Base-by-base conservation (phyloP, 2,797 vertebrate genomes). In the Enteromius afrohamiltoni region DNA sequence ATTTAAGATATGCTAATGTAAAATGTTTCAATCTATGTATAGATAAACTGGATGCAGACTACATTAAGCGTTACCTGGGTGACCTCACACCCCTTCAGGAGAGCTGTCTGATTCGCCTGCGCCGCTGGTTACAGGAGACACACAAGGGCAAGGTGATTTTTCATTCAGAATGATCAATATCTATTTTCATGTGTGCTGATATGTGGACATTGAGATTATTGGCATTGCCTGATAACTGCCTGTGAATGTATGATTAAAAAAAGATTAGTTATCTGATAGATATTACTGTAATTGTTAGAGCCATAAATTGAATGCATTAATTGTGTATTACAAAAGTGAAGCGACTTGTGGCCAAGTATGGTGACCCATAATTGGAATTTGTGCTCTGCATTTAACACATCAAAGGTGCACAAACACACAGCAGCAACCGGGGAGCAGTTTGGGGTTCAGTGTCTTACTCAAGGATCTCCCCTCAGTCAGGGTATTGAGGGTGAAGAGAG, bases 41-140 rank as follows among this genome's bases (percentile, higher is more conserved):
- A 99, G 98, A 99, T 88, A 99, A 99, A 84, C 86, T 99, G 14
- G 98, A 99, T 0, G 97, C 98, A 2, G 98, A 99, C 90, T 99
- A 99, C 91, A 99, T 99, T 91, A 97, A 97, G 89, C 95, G 98
- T 23, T 99, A 99, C 89, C 92, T 99, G 86, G 98, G 98, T 0
- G 98, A 99, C 92, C 91, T 99, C 91, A 99, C 97, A 0, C 98
- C 98, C 0, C 93, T 99, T 85, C 98, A 99, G 92, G 98, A 99
- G 91, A 99, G 98, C 93, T 99, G 98, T 90, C 95, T 99, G 70
- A 99, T 99, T 90, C 93, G 97, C 14, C 96, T 99, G 70, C 96
- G 98, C 29, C 95, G 96, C 89, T 99, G 98, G 97, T 95, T 99
- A 11, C 98, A 99, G 92, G 98, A 99, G 86, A 97, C 96, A 0